These are phyloP conservation scores for Poecilobothrus nobilitatus DNA, from an alignment of 2,888 invertebrate genomes.

Conservation along the genomic window DNA sequence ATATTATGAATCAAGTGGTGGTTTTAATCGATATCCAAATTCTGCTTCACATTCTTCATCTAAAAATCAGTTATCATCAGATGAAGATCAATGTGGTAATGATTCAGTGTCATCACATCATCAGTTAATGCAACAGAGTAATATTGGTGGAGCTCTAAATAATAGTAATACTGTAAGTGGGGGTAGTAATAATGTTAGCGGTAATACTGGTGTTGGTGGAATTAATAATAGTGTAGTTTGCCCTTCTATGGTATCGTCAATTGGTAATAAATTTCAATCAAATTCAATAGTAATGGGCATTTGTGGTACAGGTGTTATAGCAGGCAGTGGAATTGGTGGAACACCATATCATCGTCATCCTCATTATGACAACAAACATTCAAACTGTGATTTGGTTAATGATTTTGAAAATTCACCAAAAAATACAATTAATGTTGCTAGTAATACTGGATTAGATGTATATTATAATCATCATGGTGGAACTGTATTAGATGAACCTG, in stretches of 20 bases:
- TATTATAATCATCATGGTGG: slow-evolving; percentile 11
- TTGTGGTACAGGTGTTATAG: slow-evolving; percentile 17
- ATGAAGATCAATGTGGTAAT: neutral
- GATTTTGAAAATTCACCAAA: slow-evolving; percentile 3
- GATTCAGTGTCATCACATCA: slow-evolving; percentile 9
- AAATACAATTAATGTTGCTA: slow-evolving; percentile 9
- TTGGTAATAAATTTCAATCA: slow-evolving; percentile 13
- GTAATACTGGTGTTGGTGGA: slow-evolving; percentile 27
- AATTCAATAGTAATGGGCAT: neutral
- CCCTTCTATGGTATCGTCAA: neutral
- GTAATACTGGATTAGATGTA: slow-evolving; percentile 26
- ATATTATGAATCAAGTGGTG: neutral
- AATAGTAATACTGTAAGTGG: neutral
- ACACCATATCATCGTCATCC: slow-evolving; percentile 16
- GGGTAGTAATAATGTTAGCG: neutral
- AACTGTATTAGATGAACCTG: slow-evolving; percentile 34
- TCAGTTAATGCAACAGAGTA: neutral
- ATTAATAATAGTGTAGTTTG: slow-evolving; percentile 18
- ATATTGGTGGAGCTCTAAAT: neutral
- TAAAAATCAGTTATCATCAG: neutral
- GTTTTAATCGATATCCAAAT: neutral
- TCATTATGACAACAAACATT: slow-evolving; percentile 35
- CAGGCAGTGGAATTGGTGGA: slow-evolving; percentile 19
- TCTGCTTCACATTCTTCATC: neutral
- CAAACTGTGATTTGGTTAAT: slow-evolving; percentile 36